Percentiles rank a stretch among this genome's conserved stretches.
phyloP scores from a whole-genome alignment of 2,113 vertebrate species.

The Nycticebus coucang region DNA sequence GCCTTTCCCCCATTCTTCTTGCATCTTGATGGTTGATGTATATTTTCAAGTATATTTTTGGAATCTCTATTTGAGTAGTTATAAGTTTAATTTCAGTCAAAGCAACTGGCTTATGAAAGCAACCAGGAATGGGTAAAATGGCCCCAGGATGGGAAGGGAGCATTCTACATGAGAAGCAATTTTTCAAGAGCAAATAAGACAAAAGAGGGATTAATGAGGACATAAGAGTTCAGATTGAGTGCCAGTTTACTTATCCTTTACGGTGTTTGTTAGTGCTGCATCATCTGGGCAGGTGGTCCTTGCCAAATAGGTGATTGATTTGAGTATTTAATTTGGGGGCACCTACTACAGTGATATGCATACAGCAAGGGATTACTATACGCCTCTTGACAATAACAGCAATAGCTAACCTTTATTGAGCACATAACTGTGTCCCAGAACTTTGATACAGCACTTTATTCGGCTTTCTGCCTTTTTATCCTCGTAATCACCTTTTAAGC shows the following conservation, averaged over 20 bases:
- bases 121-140: background rate
- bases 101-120: background rate
- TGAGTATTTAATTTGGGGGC: background rate
- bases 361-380: background rate
- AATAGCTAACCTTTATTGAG: background rate
- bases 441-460: background rate
- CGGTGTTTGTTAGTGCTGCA: background rate
- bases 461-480: background rate
- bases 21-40: background rate
- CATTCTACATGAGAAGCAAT: background rate
- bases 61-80: background rate
- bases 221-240: background rate
- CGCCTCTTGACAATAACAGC: background rate
- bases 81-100: background rate
- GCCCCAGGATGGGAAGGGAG: background rate
- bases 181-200: conserved; percentile 1
- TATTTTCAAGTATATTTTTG: background rate
- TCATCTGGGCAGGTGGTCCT: background rate
- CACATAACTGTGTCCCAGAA: background rate
- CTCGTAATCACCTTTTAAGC: background rate
- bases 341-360: background rate
- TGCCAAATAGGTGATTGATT: background rate
- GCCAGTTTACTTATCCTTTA: no score
- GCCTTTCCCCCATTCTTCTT: background rate
- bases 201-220: background rate